Evolutionary conservation across 2,797 vertebrate species (phyloP).

Genomic region (Malacoraja senta): DNA sequence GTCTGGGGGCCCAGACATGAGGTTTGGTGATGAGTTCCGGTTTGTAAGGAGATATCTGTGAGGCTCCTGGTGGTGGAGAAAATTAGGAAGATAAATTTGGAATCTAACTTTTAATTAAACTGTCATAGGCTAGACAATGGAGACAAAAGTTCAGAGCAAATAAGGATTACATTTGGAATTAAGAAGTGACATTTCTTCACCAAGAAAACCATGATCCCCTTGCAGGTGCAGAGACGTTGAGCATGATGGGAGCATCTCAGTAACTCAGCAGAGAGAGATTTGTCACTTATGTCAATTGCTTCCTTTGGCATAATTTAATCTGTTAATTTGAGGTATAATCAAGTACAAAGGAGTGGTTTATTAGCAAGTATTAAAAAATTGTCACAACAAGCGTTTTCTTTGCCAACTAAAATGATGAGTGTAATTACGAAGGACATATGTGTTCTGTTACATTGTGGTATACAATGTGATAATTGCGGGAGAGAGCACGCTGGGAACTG

Average conservation of each 20-base stretch:
- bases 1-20: neutral
- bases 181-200: neutral
- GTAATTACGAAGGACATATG: slow-evolving; percentile 17
- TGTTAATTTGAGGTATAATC: neutral
- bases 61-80: neutral
- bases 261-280: neutral
- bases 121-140: neutral
- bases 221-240: neutral
- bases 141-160: neutral
- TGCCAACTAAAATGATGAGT: neutral
- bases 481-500: neutral
- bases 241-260: neutral
- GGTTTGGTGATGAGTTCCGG: neutral
- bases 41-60: neutral
- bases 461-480: slow-evolving; percentile 23
- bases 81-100: neutral
- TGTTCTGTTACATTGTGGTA: neutral
- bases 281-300: neutral
- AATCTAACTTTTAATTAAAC: neutral
- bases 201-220: neutral
- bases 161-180: neutral
- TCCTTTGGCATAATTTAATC: neutral
- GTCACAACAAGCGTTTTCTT: slow-evolving; percentile 1
- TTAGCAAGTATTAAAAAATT: slow-evolving; percentile 20
- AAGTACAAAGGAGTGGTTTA: slow-evolving; percentile 3